Evolutionary conservation across 2,888 invertebrate genomes (phyloP).

Genomic region (Drosophila lacicola): DNA sequence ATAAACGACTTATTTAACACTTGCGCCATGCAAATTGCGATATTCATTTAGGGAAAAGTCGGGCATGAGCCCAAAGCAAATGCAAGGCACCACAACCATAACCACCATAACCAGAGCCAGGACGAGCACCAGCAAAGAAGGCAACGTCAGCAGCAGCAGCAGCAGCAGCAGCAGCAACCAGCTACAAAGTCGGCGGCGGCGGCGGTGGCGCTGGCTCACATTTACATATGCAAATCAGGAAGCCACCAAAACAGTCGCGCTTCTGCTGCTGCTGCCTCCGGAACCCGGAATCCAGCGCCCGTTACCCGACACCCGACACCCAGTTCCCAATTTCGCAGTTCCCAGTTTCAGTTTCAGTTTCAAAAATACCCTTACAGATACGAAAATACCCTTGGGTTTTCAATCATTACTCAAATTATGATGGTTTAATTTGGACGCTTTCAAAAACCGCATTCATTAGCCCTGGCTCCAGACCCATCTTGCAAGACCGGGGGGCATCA

Average conservation of each 20-base stretch:
- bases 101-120: conserved; percentile 9
- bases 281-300: neutral
- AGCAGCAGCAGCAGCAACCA: conserved; percentile 2
- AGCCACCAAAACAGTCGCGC: conserved; percentile 28
- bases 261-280: neutral
- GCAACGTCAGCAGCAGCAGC: neutral
- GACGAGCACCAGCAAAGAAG: conserved; percentile 14
- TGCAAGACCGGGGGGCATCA: conserved; percentile 49
- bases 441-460: conserved; percentile 71
- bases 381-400: conserved; percentile 75
- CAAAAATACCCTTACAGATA: conserved; percentile 52
- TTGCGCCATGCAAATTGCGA: conserved; percentile 74
- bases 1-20: conserved; percentile 81
- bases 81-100: conserved; percentile 13
- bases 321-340: conserved; percentile 8
- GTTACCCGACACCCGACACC: neutral
- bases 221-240: conserved; percentile 75
- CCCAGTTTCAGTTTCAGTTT: conserved; percentile 8
- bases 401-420: conserved; percentile 79
- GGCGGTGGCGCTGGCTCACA: conserved; percentile 47
- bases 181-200: conserved; percentile 3
- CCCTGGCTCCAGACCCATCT: conserved; percentile 27
- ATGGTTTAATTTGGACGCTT: conserved; percentile 75
- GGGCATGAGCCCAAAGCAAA: conserved; percentile 36
- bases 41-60: conserved; percentile 73